Conservation (phyloP, 2,888 invertebrate genomes). For the Drosophila kambysellisi region DNA sequence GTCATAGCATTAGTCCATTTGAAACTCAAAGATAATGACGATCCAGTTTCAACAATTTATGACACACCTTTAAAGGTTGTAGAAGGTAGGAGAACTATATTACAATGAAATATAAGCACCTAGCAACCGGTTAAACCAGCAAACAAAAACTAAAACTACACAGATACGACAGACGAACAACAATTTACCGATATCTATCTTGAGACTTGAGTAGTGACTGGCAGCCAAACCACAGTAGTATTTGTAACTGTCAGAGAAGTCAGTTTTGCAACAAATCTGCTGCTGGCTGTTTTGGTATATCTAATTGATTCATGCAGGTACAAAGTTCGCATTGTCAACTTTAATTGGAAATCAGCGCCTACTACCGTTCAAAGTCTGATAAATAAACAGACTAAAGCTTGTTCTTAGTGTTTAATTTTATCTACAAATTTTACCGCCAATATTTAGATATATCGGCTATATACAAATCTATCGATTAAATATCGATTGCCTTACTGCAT, state of each 20-base stretch:
- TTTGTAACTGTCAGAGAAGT: not conserved
- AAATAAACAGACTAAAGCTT: constrained; percentile 3
- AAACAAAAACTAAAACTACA: not conserved
- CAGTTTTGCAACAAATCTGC: not conserved
- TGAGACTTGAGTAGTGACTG: not conserved
- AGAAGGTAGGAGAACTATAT: not conserved
- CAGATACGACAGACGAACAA: not conserved
- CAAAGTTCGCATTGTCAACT: constrained; percentile 44
- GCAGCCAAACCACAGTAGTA: not conserved
- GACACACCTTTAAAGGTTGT: not conserved
- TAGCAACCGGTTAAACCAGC: not conserved
- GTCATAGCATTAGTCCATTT: not conserved
- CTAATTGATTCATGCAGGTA: constrained; percentile 36
- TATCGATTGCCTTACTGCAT: constrained; percentile 27
- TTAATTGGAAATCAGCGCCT: constrained; percentile 52
- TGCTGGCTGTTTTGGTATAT: not conserved
- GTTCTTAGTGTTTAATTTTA: not conserved
- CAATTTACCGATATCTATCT: not conserved
- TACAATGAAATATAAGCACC: not conserved
- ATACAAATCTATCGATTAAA: not conserved
- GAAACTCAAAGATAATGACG: not conserved
- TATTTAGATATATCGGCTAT: not conserved
- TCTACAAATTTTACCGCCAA: not conserved
- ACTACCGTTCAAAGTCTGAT: constrained; percentile 49
- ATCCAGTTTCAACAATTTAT: not conserved